phyloP scores from a whole-genome alignment of 1,140 invertebrate species.

The Drosophila nikananu region DNA sequence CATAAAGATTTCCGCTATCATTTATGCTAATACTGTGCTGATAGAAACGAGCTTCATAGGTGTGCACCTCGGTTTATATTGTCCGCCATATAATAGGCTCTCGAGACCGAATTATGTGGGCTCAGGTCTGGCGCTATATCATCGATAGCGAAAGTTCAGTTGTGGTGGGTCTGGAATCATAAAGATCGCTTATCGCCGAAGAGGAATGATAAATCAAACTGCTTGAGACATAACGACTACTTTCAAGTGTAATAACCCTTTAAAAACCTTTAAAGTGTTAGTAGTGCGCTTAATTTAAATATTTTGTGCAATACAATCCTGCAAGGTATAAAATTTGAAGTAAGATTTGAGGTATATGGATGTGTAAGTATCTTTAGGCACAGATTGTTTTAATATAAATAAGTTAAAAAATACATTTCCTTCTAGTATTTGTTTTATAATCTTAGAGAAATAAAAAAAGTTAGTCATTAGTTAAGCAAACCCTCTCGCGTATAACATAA shows the following conservation, averaged over 20 bases:
- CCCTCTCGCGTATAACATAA: not conserved
- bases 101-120: not conserved
- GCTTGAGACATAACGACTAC: not conserved
- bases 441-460: not conserved
- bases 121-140: constrained; percentile 6
- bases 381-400: too few species aligned
- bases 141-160: constrained; percentile 8
- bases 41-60: not conserved
- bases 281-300: not conserved
- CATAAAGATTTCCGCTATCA: constrained; percentile 5
- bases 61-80: not conserved
- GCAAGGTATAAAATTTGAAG: not conserved
- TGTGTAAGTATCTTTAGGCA: too few species aligned
- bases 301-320: not conserved
- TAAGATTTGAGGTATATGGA: not conserved
- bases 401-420: not conserved
- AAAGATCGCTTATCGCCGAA: constrained; percentile 19
- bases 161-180: constrained; percentile 40
- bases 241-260: not conserved
- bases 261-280: not conserved
- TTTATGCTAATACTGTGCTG: constrained; percentile 6
- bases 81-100: not conserved
- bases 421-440: not conserved
- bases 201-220: constrained; percentile 18
- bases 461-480: too few species aligned